Conservation (phyloP, 2,888 invertebrate genomes). For the Muschampia staudingeri region DNA sequence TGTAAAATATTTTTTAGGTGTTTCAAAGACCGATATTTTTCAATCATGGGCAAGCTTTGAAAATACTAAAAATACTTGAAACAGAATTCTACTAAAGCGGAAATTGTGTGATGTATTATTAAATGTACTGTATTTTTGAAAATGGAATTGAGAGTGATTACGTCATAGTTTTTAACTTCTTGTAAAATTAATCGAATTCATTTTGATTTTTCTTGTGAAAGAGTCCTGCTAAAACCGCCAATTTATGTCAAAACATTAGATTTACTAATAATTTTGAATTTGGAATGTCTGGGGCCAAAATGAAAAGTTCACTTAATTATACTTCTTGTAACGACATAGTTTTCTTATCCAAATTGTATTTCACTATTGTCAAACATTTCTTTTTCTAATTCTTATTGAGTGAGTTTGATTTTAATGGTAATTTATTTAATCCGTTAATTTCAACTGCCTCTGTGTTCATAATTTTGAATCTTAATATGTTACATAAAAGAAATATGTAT, state of each 20-base stretch:
- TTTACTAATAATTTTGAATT: conserved; percentile 48
- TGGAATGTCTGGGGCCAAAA: conserved; percentile 77
- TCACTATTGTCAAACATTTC: no score
- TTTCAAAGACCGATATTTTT: conserved; percentile 20
- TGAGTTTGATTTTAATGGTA: no score
- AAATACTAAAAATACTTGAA: conserved; percentile 38
- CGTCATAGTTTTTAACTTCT: neutral
- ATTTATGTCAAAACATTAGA: conserved; percentile 26
- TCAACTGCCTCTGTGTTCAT: no score
- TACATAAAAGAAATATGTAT: no score
- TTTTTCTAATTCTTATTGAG: no score
- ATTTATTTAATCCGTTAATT: no score
- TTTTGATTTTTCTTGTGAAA: conserved; percentile 84
- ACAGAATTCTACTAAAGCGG: conserved; percentile 76
- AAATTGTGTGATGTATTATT: conserved; percentile 32
- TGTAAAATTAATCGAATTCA: conserved; percentile 68
- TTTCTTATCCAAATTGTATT: neutral
- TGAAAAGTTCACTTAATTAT: conserved; percentile 74
- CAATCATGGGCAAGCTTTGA: conserved; percentile 30
- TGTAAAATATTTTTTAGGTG: conserved; percentile 20
- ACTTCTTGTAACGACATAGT: neutral
- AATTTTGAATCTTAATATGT: no score
- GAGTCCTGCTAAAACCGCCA: conserved; percentile 78
- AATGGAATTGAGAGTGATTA: conserved; percentile 47
- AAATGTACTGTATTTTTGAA: conserved; percentile 46